Evolutionary conservation across 2,888 invertebrate species (phyloP).

Genomic region (Prenolepis imparis): DNA sequence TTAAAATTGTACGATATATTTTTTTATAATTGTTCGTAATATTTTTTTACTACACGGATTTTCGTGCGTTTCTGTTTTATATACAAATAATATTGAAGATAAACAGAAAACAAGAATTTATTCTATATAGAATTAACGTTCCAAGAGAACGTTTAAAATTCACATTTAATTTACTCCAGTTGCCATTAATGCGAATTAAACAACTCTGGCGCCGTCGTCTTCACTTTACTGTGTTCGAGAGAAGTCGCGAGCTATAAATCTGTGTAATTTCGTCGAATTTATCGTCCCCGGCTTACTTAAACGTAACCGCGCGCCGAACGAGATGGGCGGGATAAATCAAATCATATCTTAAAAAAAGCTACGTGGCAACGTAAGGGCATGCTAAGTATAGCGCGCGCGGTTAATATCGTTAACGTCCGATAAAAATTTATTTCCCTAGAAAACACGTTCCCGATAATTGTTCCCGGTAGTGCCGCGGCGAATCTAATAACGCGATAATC

Average conservation of each 20-base stretch:
- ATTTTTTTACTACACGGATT: neutral
- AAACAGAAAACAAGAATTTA: constrained; percentile 22
- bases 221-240: constrained; percentile 23
- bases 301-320: neutral
- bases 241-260: constrained; percentile 35
- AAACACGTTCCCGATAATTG: constrained; percentile 53
- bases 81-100: neutral
- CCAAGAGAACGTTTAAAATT: constrained; percentile 17
- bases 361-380: constrained; percentile 4
- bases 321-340: constrained; percentile 42
- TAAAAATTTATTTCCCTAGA: constrained; percentile 48
- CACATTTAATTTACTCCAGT: constrained; percentile 29
- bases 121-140: constrained; percentile 17
- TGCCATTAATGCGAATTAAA: constrained; percentile 51
- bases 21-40: neutral
- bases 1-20: constrained; percentile 12
- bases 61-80: neutral
- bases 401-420: constrained; percentile 34
- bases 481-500: constrained; percentile 54
- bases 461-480: constrained; percentile 40
- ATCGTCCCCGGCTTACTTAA: constrained; percentile 44
- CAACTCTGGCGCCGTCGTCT: constrained; percentile 37
- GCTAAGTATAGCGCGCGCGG: constrained; percentile 25
- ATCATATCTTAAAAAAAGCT: constrained; percentile 33
- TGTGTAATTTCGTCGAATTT: constrained; percentile 47